Conservation (phyloP, 2,113 vertebrate genomes). For the Variabilichromis moorii region DNA sequence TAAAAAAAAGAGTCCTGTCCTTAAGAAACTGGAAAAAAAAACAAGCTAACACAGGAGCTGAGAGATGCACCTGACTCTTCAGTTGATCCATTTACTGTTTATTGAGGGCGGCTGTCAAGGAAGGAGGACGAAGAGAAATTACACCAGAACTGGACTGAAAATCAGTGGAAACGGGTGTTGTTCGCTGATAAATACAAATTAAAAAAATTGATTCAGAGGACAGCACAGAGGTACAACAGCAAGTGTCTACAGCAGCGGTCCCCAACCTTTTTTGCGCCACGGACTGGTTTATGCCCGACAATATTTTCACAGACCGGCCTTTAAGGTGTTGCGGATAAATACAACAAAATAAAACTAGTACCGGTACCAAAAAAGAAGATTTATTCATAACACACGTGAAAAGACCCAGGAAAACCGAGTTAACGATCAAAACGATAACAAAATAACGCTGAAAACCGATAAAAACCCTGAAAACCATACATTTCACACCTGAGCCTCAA, state of each 20-base stretch:
- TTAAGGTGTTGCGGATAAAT: too few relatives aligned
- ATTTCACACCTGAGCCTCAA: too few relatives aligned
- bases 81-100: neutral
- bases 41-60: fast-evolving
- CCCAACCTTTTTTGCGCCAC: fast-evolving
- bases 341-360: too few relatives aligned
- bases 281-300: too few relatives aligned
- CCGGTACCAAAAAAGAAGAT: fast-evolving
- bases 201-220: neutral
- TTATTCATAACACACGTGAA: too few relatives aligned
- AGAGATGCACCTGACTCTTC: neutral
- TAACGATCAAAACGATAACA: too few relatives aligned
- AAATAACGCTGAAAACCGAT: too few relatives aligned
- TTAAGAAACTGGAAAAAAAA: neutral
- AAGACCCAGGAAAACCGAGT: too few relatives aligned
- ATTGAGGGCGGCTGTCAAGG: neutral
- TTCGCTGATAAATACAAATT: neutral
- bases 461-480: too few relatives aligned
- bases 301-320: too few relatives aligned
- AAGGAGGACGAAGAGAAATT: neutral
- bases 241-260: neutral
- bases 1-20: neutral
- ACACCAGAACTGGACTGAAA: fast-evolving
- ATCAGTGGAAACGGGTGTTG: fast-evolving
- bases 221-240: neutral